Percentiles rank a stretch among this genome's conserved stretches.
Conservation (phyloP, 2,113 vertebrate species). For the Rhabdomys dilectus region DNA sequence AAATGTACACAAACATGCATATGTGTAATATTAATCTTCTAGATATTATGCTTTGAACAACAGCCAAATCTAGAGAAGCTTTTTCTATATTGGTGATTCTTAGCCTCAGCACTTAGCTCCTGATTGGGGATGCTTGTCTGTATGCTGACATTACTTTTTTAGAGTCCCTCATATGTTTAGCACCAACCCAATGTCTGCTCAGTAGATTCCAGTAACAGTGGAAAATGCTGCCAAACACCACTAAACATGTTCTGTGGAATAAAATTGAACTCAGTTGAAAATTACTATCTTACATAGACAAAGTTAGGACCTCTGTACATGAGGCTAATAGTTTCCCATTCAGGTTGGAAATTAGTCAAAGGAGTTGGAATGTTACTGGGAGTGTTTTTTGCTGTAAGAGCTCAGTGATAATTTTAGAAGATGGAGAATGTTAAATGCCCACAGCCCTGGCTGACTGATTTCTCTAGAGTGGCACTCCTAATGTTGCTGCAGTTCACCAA, state of each 20-base stretch:
- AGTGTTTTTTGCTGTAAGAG: neutral
- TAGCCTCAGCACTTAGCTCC: neutral
- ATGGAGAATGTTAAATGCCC: neutral
- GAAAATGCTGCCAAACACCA: neutral
- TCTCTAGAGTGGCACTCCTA: neutral
- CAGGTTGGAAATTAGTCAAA: neutral
- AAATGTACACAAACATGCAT: neutral
- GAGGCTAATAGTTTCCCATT: neutral
- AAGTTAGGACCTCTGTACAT: neutral
- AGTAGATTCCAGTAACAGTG: neutral
- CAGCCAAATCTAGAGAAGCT: neutral
- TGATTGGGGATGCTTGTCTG: neutral
- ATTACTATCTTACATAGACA: neutral
- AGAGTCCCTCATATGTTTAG: neutral
- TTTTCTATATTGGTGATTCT: neutral
- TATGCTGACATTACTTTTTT: accelerated
- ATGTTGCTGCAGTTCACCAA: neutral
- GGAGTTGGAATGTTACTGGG: neutral
- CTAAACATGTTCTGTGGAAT: neutral
- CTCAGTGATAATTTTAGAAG: neutral
- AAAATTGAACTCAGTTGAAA: neutral
- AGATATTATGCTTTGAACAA: neutral
- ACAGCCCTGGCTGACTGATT: neutral
- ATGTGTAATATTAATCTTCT: neutral
- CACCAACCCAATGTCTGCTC: neutral